phyloP scores from a whole-genome alignment of 2,113 vertebrate species.

The Microtus ochrogaster region DNA sequence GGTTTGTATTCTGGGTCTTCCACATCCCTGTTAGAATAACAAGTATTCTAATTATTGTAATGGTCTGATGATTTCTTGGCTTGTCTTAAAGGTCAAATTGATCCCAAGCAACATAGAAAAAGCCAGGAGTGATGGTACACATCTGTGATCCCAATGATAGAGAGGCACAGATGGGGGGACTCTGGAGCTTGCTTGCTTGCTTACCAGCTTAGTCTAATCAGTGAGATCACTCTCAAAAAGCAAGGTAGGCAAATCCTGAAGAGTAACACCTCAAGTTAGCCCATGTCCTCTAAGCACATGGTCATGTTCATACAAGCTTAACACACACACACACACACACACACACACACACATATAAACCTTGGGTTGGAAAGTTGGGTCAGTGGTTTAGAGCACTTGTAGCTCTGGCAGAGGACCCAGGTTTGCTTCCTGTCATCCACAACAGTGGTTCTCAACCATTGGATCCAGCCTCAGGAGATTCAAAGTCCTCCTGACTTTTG shows the following conservation, averaged over 20 bases:
- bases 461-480: not conserved
- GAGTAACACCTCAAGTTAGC: not conserved
- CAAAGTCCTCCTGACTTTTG: not conserved
- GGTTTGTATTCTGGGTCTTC: constrained; percentile 99
- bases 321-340: not conserved
- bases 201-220: not conserved
- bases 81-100: constrained; percentile 26
- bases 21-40: constrained; percentile 91
- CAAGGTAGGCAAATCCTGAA: not conserved
- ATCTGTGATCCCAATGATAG: not conserved
- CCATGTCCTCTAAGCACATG: not conserved
- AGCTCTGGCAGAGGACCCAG: not conserved
- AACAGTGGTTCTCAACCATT: not conserved
- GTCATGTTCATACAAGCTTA: not conserved
- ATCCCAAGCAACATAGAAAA: not conserved
- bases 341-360: not conserved
- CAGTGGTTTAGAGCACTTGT: not conserved
- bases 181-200: not conserved
- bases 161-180: not conserved
- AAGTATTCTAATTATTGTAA: constrained; percentile 65
- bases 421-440: not conserved
- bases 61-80: constrained; percentile 5
- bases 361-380: not conserved
- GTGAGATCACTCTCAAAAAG: not conserved
- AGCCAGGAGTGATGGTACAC: not conserved